Percentiles rank a stretch among this genome's conserved stretches.
These are phyloP conservation scores for Phaethornis superciliosus DNA, from an alignment of 2,113 vertebrate genomes.

Conservation along the genomic window DNA sequence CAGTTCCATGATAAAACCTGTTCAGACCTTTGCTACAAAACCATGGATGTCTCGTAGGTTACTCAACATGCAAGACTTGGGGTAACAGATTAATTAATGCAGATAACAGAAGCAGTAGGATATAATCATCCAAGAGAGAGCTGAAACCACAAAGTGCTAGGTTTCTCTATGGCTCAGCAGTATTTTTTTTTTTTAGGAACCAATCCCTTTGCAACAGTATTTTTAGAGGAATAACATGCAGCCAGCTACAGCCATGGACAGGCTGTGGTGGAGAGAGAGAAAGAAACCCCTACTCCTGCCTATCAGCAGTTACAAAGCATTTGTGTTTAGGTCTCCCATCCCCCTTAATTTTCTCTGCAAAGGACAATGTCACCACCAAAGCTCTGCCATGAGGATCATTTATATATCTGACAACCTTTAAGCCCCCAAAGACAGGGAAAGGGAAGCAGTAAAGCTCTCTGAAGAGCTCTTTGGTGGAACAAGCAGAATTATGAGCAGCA, in stretches of 20 bases:
- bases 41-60: background rate
- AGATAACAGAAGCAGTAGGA: background rate
- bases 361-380: slow-evolving; percentile 53
- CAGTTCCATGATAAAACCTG: background rate
- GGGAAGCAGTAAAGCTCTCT: slow-evolving; percentile 50
- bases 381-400: slow-evolving; percentile 48
- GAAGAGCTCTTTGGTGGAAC: slow-evolving; percentile 55
- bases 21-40: background rate
- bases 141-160: background rate
- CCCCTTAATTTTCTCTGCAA: slow-evolving; percentile 54
- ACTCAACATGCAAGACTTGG: background rate
- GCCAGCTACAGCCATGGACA: background rate
- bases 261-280: background rate
- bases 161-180: background rate
- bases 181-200: background rate
- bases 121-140: background rate
- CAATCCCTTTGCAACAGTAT: background rate
- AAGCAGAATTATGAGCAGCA: slow-evolving; percentile 68
- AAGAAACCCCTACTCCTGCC: slow-evolving; percentile 5
- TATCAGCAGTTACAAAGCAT: slow-evolving; percentile 8
- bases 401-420: slow-evolving; percentile 63
- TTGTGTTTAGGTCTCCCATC: slow-evolving; percentile 11
- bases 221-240: slow-evolving; percentile 35
- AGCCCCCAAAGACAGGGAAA: slow-evolving; percentile 58
- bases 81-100: slow-evolving; percentile 41